phyloP scores from a whole-genome alignment of 1,140 invertebrate genomes.

The Spodoptera frugiperda region DNA sequence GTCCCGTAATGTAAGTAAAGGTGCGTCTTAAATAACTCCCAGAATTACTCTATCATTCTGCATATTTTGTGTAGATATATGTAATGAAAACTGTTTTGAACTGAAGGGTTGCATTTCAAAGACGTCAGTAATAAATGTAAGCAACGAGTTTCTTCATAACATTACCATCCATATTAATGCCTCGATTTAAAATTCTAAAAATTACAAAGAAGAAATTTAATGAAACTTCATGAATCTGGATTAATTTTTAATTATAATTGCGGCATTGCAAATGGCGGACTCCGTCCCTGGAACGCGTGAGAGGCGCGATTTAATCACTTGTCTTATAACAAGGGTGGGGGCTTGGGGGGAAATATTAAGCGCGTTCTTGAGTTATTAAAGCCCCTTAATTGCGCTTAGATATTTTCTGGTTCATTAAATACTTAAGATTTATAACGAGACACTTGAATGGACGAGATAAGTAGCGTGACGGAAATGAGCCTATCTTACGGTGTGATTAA shows the following conservation, averaged over 20 bases:
- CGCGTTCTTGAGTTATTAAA: constrained; percentile 77
- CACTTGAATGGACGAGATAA: constrained; percentile 46
- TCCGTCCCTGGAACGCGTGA: constrained; percentile 71
- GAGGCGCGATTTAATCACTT: constrained; percentile 76
- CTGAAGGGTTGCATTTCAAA: constrained; percentile 16
- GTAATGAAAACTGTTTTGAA: constrained; percentile 32
- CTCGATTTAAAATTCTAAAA: constrained; percentile 54
- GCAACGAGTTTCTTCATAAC: constrained; percentile 34
- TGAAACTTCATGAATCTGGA: constrained; percentile 64
- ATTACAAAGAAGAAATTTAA: constrained; percentile 58
- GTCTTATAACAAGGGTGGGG: constrained; percentile 70
- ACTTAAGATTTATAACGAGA: constrained; percentile 49
- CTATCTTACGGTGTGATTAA: constrained; percentile 41
- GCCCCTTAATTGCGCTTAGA: constrained; percentile 71
- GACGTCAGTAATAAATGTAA: not conserved
- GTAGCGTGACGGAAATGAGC: constrained; percentile 36
- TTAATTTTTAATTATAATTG: constrained; percentile 84
- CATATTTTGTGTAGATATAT: constrained; percentile 23
- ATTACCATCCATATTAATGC: constrained; percentile 51
- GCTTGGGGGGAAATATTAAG: constrained; percentile 69
- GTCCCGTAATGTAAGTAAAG: constrained; percentile 42
- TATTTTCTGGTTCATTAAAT: constrained; percentile 67
- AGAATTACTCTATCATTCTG: constrained; percentile 45
- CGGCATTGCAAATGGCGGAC: constrained; percentile 65
- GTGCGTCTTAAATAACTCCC: constrained; percentile 40